Percentiles rank a stretch among this genome's conserved stretches.
Evolutionary conservation across 2,888 invertebrate species (phyloP).

Genomic region (Saturnia pavonia): DNA sequence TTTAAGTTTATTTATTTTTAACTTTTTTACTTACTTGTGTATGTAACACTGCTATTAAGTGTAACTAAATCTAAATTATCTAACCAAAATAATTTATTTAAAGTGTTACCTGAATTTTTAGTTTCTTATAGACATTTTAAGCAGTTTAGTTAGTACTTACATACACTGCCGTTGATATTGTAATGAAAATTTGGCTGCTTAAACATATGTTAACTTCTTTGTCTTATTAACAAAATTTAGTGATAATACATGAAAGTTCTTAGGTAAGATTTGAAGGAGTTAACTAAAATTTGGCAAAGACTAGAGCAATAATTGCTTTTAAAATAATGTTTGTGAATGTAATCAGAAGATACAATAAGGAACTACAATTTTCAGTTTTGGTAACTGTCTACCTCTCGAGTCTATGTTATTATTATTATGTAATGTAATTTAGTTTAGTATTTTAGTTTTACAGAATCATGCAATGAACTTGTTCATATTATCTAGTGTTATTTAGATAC

Average conservation of each 20-base stretch:
- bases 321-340: background rate
- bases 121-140: background rate
- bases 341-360: background rate
- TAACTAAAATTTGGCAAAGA: background rate
- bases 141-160: background rate
- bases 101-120: background rate
- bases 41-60: background rate
- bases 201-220: background rate
- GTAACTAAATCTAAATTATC: background rate
- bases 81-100: background rate
- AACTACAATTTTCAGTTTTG: background rate
- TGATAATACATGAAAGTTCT: background rate
- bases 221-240: background rate
- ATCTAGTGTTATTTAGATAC: background rate
- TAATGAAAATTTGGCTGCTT: background rate
- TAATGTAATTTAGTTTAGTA: background rate
- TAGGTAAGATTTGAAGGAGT: background rate
- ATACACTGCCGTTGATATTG: background rate
- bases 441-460: background rate
- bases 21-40: background rate
- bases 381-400: background rate
- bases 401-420: background rate
- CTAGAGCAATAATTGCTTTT: background rate
- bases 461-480: background rate
- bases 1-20: constrained; percentile 5